These are phyloP conservation scores for Gambusia affinis DNA, from an alignment of 2,113 vertebrate genomes.

Conservation along the genomic window DNA sequence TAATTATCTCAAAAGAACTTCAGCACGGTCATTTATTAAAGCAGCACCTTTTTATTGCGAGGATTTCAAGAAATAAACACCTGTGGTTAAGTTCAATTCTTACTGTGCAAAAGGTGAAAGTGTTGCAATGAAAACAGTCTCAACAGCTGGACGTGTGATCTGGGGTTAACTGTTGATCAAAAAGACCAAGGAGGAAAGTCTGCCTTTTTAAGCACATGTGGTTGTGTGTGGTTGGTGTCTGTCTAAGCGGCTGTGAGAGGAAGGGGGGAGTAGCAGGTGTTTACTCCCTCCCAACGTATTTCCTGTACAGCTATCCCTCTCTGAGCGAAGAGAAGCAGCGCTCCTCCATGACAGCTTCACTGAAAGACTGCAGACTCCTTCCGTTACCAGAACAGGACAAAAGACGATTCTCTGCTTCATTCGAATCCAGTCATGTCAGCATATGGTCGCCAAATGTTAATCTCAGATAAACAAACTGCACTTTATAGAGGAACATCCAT, in stretches of 20 bases:
- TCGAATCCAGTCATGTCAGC: neutral
- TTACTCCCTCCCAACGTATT: slow-evolving; percentile 74
- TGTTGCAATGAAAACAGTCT: slow-evolving; percentile 14
- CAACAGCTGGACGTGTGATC: slow-evolving; percentile 52
- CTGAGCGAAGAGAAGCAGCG: slow-evolving; percentile 30
- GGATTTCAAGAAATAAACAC: neutral
- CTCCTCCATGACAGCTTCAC: slow-evolving; percentile 42
- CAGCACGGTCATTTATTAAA: neutral
- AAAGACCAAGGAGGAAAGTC: slow-evolving; percentile 43
- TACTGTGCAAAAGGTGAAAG: neutral
- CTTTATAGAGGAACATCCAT: neutral
- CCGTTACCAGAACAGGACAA: slow-evolving; percentile 5
- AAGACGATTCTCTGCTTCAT: slow-evolving; percentile 15
- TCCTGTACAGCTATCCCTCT: slow-evolving; percentile 73
- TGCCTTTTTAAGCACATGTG: slow-evolving; percentile 35
- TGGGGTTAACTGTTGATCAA: slow-evolving; percentile 48
- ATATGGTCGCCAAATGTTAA: neutral
- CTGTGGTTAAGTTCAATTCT: neutral
- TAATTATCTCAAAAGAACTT: neutral
- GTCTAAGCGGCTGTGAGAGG: slow-evolving; percentile 25
- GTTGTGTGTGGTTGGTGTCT: slow-evolving; percentile 50
- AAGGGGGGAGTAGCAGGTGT: slow-evolving; percentile 76
- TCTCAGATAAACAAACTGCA: neutral
- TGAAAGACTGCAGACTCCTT: slow-evolving; percentile 22
- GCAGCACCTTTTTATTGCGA: neutral